phyloP scores from a whole-genome alignment of 2,113 vertebrate species.

The Tenrec ecaudatus region DNA sequence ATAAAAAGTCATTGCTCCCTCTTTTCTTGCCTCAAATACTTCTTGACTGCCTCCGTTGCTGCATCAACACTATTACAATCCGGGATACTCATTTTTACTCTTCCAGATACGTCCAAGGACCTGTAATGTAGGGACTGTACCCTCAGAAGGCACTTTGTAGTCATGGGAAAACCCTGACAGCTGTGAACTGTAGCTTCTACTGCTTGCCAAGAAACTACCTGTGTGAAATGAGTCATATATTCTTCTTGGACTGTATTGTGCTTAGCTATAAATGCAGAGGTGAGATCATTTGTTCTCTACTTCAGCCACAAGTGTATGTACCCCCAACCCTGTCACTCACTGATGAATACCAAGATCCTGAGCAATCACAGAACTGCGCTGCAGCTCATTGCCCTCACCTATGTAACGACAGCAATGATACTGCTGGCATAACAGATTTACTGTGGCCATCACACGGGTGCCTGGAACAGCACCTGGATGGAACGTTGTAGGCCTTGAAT shows the following conservation, averaged over 20 bases:
- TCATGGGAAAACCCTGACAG: not conserved
- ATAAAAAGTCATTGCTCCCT: too few species aligned
- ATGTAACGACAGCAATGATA: not conserved
- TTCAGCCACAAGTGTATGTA: not conserved
- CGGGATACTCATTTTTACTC: too few species aligned
- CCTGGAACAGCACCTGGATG: not conserved
- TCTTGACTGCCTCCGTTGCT: too few species aligned
- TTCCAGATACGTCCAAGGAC: not conserved
- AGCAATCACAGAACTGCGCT: not conserved
- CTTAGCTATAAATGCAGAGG: not conserved
- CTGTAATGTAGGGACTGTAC: not conserved
- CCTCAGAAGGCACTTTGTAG: not conserved
- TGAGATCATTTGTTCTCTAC: not conserved
- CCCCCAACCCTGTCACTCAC: not conserved
- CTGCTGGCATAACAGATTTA: not conserved
- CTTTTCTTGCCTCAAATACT: too few species aligned
- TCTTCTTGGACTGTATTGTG: not conserved
- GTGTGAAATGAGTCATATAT: not conserved
- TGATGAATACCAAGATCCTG: not conserved
- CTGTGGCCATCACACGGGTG: not conserved
- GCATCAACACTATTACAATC: too few species aligned
- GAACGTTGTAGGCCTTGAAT: not conserved
- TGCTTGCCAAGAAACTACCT: not conserved
- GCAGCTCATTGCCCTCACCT: not conserved
- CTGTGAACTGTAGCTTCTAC: not conserved